A percentile compares a stretch with the other conserved stretches of the same genome.
phyloP scores from a whole-genome alignment of 2,113 vertebrate genomes.

The Esox niger region DNA sequence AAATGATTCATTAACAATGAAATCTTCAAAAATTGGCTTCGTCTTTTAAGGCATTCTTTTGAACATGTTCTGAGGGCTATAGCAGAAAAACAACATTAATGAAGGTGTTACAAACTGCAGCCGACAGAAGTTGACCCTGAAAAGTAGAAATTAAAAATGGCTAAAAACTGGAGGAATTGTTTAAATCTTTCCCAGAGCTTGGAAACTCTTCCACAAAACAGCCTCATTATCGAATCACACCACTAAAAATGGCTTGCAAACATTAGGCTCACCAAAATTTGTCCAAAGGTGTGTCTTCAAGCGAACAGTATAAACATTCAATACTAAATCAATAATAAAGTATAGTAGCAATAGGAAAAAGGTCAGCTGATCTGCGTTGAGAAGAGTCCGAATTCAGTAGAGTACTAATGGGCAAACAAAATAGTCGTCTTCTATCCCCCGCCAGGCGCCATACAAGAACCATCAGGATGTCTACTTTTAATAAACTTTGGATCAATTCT shows the following conservation, averaged over 20 bases:
- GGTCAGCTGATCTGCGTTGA: no score
- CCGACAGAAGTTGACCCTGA: no score
- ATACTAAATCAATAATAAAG: not conserved
- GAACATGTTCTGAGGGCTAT: not conserved
- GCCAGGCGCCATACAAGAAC: not conserved
- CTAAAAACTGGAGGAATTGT: no score
- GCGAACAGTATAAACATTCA: not conserved
- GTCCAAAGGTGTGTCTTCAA: not conserved
- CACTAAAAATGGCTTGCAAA: not conserved
- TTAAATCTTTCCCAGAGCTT: no score
- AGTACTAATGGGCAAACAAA: not conserved
- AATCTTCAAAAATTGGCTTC: not conserved
- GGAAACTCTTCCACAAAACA: no score
- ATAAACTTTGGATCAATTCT: conserved; percentile 62
- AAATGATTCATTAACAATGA: not conserved
- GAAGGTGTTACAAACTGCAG: no score
- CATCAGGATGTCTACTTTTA: conserved; percentile 48
- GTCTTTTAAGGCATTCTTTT: not conserved
- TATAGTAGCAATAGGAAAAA: no score
- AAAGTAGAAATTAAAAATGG: no score
- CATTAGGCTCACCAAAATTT: conserved; percentile 1
- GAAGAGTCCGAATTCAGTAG: no score
- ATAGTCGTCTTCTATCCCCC: not conserved
- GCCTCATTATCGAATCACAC: conserved; percentile 1
- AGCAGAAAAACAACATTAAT: not conserved